Evolutionary conservation across 2,888 invertebrate genomes (phyloP), one percentile per base, ranked within the genome.

Genomic region (Tenthredo scrophulariae): DNA sequence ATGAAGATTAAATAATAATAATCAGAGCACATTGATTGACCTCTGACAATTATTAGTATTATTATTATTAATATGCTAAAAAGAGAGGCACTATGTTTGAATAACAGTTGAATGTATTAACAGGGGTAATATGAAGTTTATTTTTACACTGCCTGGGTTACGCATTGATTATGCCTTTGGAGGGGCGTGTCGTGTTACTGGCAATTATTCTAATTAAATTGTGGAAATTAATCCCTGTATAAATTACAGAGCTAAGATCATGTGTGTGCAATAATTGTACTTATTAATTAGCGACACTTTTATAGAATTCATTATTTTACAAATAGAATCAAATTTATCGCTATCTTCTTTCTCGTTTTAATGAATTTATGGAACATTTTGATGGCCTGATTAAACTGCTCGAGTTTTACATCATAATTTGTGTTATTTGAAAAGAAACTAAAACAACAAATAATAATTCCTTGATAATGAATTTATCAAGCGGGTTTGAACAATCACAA

Each of bases 231-330:
- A 54, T 33, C 6, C 22, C 62, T 62, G 37, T 62, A 62, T 79
- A 22, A 80, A 50, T 46, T 77, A 22, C 26, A 54, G 79, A 15
- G 22, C 10, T 62, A 15, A 37, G 40, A 80, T 29, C 79, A 80
- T 15, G 79, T 37, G 37, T 33, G 58, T 80, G 79, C 79, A 80
- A 80, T 80, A 80, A 80, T 80, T 80, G 58, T 80, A 62, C 80
- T 80, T 62, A 80, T 40, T 80, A 40, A 80, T 62, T 62, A 80
- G 46, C 50, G 10, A 62, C 58, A 80, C 62, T 80, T 80, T 37
- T 50, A 62, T 37, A 62, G 37, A 29, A 80, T 80, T 58, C 10
- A 67, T 74, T 40, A 74, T 40, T 62, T 26, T 50, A 46, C 50
- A n/a, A 50, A 58, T 40, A 5, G 26, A 77, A 50, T 54, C 18